These are phyloP conservation scores for Premnoplex brunnescens DNA, from an alignment of 2,797 vertebrate genomes.

Conservation along the genomic window DNA sequence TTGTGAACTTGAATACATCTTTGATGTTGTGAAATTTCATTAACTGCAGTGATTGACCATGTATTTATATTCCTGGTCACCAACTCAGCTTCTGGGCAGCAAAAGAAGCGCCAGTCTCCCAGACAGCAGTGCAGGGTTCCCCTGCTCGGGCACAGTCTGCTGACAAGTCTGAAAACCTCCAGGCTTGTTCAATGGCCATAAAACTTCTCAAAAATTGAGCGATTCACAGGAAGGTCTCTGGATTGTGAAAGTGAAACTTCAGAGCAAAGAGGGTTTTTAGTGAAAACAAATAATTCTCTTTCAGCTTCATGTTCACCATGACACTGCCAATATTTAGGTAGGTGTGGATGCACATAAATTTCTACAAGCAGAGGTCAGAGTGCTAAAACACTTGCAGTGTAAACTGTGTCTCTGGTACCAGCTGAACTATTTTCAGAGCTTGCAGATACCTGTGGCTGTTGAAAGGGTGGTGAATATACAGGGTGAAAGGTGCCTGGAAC, in stretches of 20 bases:
- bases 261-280: background rate
- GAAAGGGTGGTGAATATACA: background rate
- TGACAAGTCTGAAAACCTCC: background rate
- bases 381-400: background rate
- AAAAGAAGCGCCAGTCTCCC: background rate
- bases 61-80: background rate
- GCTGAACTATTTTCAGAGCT: background rate
- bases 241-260: background rate
- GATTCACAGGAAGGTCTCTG: background rate
- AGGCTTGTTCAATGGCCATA: background rate
- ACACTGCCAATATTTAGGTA: background rate
- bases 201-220: background rate
- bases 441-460: background rate
- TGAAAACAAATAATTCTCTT: background rate
- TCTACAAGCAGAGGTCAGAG: background rate
- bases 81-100: background rate
- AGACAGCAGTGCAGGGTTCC: background rate
- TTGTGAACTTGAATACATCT: background rate
- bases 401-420: background rate
- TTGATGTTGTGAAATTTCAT: background rate
- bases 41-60: background rate
- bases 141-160: background rate
- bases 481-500: background rate
- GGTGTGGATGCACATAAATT: background rate
- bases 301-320: background rate